Evolutionary conservation across 23 tunicate species (phyloP), one percentile per base, ranked within the genome.

Genomic region (Ascidia mentula): DNA sequence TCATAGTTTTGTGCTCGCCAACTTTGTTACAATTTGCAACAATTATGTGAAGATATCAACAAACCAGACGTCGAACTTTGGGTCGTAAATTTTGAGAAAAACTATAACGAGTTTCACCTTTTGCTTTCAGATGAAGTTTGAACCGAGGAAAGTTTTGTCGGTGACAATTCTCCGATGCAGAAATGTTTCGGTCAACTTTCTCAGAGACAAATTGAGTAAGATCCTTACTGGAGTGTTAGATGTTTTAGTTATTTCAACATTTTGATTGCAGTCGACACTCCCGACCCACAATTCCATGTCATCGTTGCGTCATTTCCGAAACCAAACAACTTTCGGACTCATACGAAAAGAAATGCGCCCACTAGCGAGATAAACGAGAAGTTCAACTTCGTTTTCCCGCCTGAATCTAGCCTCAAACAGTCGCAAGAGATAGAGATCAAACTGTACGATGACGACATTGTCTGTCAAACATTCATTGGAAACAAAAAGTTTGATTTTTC

Each of bases 231-330:
- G n/a, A n/a, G n/a, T n/a, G n/a, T n/a, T n/a, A n/a, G n/a, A n/a
- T n/a, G n/a, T n/a, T n/a, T n/a, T n/a, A n/a, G n/a, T n/a, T n/a
- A n/a, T n/a, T n/a, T 42, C 53, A 42, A 42, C 53, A 9, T 53
- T 5, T 5, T 5, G 2, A 53, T 9, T 6, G 2, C 2, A 5
- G 65, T 5, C 13, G 65, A 53, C 65, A 53, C 65, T 53, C 65
- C 65, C 65, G 65, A 53, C 65, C 65, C 65, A 53, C 65, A 53
- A 53, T 53, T 53, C 65, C 65, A 28, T 9, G 65, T 53, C 13
- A 5, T 28, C 7, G 65, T 53, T 53, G 4, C 65, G 65, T 53
- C 65, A 53, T 53, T 53, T 53, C 65, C 65, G 65, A 28, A 53
- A 53, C 65, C 65, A 3, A 53, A 53, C 65, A 53, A 3, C 24